A percentile compares a stretch with the other conserved stretches of the same genome.
These are phyloP conservation scores for Paralinhomoeus sp. DNA, from an alignment of 2,888 invertebrate species.

Conservation along the genomic window DNA sequence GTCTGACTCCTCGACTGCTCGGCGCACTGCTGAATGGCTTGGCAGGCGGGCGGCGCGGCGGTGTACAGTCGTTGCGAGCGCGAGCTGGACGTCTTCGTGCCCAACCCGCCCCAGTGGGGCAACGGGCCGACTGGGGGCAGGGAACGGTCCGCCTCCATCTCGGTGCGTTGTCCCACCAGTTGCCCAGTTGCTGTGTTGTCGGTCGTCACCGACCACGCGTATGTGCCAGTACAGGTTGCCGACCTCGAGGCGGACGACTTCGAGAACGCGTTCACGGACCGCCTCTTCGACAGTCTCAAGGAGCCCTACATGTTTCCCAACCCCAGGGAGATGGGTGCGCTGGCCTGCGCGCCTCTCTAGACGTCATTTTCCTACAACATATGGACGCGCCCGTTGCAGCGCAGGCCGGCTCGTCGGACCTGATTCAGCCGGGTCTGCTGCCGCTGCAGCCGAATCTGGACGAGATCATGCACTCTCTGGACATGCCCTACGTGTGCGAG, in stretches of 20 bases:
- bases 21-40: too few species aligned
- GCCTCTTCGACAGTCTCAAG: constrained; percentile 29
- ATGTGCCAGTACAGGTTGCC: too few species aligned
- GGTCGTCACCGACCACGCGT: too few species aligned
- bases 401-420: constrained; percentile 42
- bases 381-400: constrained; percentile 33
- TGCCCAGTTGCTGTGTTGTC: too few species aligned
- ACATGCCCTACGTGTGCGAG: too few species aligned
- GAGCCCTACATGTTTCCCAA: constrained; percentile 86
- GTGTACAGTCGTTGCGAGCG: not conserved
- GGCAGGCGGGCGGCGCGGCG: too few species aligned
- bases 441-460: constrained; percentile 61
- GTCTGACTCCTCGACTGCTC: not conserved
- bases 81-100: not conserved
- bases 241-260: constrained; percentile 17
- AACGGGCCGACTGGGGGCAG: not conserved
- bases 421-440: constrained; percentile 90
- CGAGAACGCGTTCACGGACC: constrained; percentile 29
- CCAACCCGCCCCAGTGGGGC: not conserved
- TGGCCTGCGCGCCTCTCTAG: too few species aligned
- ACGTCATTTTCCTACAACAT: too few species aligned
- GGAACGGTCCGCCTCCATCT: too few species aligned
- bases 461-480: constrained; percentile 19
- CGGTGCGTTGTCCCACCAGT: too few species aligned
- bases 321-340: constrained; percentile 72